Evolutionary conservation across 1,140 invertebrate species (phyloP).

Genomic region (Lerema accius): DNA sequence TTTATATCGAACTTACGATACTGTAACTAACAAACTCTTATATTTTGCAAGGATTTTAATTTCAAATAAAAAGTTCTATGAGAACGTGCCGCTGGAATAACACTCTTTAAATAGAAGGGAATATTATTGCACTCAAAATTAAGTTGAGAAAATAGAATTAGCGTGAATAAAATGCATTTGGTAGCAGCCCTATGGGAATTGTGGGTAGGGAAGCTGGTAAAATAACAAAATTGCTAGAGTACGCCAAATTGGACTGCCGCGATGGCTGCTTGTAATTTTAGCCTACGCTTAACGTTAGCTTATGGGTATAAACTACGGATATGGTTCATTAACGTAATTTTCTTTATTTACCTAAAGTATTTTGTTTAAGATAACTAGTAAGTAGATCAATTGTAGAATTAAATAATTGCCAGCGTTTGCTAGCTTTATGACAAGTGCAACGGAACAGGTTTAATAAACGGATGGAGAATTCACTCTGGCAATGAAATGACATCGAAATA

Average conservation of each 20-base stretch:
- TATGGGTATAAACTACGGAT: no score
- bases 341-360: no score
- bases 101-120: conserved; percentile 33
- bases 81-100: conserved; percentile 13
- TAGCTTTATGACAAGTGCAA: no score
- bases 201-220: conserved; percentile 41
- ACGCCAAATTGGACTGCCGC: conserved; percentile 25
- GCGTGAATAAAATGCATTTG: conserved; percentile 62
- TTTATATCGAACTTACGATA: neutral
- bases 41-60: neutral
- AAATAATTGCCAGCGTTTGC: no score
- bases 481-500: no score
- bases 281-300: conserved; percentile 13
- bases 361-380: no score
- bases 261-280: conserved; percentile 18
- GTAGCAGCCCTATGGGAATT: conserved; percentile 46
- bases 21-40: neutral
- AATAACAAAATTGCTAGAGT: conserved; percentile 46
- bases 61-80: conserved; percentile 4
- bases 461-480: no score
- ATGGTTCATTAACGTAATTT: no score
- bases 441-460: no score
- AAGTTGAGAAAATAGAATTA: conserved; percentile 62
- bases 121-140: conserved; percentile 51
- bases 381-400: no score